phyloP scores from a whole-genome alignment of 2,888 invertebrate species.

The Dorcus hopei region DNA sequence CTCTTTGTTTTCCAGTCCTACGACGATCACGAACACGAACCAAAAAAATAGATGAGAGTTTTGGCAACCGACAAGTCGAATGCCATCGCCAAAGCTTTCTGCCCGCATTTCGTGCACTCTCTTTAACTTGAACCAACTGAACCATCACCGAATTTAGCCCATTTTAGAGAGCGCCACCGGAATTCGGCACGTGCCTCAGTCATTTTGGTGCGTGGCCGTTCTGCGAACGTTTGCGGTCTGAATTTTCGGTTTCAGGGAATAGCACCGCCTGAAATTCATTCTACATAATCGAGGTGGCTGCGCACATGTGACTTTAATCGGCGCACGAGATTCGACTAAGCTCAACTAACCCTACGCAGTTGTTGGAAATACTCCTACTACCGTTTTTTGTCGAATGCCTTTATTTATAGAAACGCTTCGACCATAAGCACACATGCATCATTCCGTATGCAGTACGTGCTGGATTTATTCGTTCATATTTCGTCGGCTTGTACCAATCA shows the following conservation, averaged over 20 bases:
- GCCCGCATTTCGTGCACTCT: slow-evolving; percentile 17
- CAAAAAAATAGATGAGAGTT: slow-evolving; percentile 9
- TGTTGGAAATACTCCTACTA: slow-evolving; percentile 10
- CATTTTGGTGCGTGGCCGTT: not conserved
- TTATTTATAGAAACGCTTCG: slow-evolving; percentile 27
- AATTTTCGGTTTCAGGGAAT: slow-evolving; percentile 14
- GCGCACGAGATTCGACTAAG: slow-evolving; percentile 10
- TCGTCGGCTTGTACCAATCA: slow-evolving; percentile 5
- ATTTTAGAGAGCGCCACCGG: too few species aligned
- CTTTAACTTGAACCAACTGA: slow-evolving; percentile 3
- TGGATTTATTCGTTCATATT: slow-evolving; percentile 13
- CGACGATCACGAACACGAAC: not conserved
- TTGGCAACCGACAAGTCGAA: slow-evolving; percentile 16
- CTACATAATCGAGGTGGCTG: slow-evolving; percentile 7
- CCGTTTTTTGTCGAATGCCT: slow-evolving; percentile 15
- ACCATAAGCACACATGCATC: slow-evolving; percentile 19
- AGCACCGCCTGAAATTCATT: slow-evolving; percentile 24
- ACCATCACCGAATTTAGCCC: slow-evolving; percentile 8
- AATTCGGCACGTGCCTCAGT: not conserved
- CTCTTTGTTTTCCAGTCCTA: too few species aligned
- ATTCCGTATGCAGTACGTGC: slow-evolving; percentile 15
- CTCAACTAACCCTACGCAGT: slow-evolving; percentile 13
- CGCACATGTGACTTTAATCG: slow-evolving; percentile 11
- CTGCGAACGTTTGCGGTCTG: slow-evolving; percentile 5
- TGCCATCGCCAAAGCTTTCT: slow-evolving; percentile 15